Conservation (phyloP, 1,140 invertebrate genomes). For the Pseudomyrmex pallidus region DNA sequence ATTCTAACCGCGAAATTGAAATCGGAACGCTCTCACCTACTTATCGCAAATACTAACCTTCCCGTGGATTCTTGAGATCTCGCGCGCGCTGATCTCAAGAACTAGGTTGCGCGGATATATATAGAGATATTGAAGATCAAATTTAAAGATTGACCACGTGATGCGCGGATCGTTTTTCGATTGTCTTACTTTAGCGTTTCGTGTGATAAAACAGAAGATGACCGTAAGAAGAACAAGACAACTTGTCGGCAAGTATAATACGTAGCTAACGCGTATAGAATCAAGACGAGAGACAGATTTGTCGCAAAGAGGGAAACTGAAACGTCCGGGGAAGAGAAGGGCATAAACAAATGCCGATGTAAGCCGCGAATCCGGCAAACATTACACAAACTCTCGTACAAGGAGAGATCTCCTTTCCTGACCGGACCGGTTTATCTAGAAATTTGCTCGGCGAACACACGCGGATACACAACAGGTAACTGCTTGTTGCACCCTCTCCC, state of each 20-base stretch:
- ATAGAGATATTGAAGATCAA: background rate
- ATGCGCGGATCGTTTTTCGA: background rate
- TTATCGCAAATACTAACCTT: slow-evolving; percentile 25
- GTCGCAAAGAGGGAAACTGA: slow-evolving; percentile 66
- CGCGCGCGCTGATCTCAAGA: background rate
- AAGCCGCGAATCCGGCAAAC: slow-evolving; percentile 79
- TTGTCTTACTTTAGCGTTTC: background rate
- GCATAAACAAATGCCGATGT: slow-evolving; percentile 77
- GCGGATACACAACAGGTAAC: slow-evolving; percentile 58
- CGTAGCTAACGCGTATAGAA: background rate
- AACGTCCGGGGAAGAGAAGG: slow-evolving; percentile 60
- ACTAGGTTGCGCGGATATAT: background rate
- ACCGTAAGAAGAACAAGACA: background rate
- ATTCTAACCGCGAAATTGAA: slow-evolving; percentile 5
- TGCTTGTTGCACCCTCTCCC: slow-evolving; percentile 39
- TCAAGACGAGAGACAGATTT: slow-evolving; percentile 53
- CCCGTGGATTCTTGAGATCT: too few relatives aligned
- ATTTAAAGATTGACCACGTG: slow-evolving; percentile 1
- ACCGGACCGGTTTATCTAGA: slow-evolving; percentile 69
- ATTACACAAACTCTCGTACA: slow-evolving; percentile 77
- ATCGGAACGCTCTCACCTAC: slow-evolving; percentile 17
- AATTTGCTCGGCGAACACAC: slow-evolving; percentile 71
- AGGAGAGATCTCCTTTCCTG: slow-evolving; percentile 65
- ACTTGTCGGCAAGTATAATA: background rate
- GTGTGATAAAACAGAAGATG: slow-evolving; percentile 3